Conservation (phyloP, 2,113 vertebrate species). For the Sturnira hondurensis region DNA sequence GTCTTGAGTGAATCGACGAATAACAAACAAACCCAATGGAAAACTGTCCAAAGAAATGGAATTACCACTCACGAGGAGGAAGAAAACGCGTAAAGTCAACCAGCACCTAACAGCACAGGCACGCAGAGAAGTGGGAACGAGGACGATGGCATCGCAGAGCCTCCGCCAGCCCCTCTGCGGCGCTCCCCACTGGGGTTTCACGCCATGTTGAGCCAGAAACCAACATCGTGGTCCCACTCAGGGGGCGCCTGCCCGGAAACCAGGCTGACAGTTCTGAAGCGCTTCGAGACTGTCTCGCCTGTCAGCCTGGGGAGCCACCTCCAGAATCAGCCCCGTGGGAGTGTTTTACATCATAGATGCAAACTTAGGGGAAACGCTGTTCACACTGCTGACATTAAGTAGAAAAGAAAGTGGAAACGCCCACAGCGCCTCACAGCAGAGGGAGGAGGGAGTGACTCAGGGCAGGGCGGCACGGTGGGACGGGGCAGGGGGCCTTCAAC, state of each 20-base stretch:
- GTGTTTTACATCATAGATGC: fast-evolving
- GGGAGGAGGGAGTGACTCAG: fast-evolving
- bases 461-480: fast-evolving
- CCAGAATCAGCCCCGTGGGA: background rate
- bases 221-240: fast-evolving
- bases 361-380: background rate
- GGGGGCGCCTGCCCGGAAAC: background rate
- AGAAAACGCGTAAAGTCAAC: background rate
- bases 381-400: fast-evolving
- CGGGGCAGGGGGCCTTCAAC: fast-evolving
- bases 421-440: fast-evolving
- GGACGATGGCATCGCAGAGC: fast-evolving
- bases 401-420: fast-evolving
- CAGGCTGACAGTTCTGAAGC: background rate
- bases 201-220: fast-evolving
- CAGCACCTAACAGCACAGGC: background rate
- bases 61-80: background rate
- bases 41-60: background rate
- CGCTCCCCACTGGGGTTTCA: background rate
- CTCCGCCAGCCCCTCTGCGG: fast-evolving
- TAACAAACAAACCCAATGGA: background rate
- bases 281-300: background rate
- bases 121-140: background rate
- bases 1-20: too few species aligned
- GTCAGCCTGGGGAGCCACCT: background rate